A percentile compares a stretch with the other conserved stretches of the same genome.
phyloP scores from a whole-genome alignment of 2,797 vertebrate genomes.

The Toxotes lorentzi region DNA sequence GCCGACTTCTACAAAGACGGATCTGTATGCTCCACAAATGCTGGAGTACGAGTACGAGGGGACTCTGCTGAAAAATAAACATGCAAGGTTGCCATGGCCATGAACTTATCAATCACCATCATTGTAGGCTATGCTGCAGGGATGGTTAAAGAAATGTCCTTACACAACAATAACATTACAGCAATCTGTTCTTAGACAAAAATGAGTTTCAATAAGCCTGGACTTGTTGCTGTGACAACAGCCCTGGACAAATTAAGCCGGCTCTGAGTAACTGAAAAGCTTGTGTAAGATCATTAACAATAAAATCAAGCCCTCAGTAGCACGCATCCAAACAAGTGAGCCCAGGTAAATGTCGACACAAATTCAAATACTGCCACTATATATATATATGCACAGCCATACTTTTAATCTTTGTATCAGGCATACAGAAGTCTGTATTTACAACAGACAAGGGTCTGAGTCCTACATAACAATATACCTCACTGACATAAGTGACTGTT shows the following conservation, averaged over 20 bases:
- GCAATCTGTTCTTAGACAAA: neutral
- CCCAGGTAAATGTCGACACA: constrained; percentile 1
- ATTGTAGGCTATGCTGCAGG: no score
- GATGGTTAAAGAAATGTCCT: no score
- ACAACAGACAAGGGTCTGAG: constrained; percentile 5
- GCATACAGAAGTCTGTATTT: neutral
- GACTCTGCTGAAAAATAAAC: no score
- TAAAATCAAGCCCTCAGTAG: constrained; percentile 10
- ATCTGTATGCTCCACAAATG: no score
- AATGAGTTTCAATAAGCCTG: constrained; percentile 6
- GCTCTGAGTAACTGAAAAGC: constrained; percentile 9
- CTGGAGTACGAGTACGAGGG: no score
- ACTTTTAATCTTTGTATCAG: constrained; percentile 20
- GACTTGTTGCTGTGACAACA: constrained; percentile 17
- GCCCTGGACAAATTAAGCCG: neutral
- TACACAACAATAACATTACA: neutral
- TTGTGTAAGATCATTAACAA: constrained; percentile 29
- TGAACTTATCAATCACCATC: no score
- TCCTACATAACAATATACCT: neutral
- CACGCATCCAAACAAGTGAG: constrained; percentile 14
- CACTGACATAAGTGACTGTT: neutral
- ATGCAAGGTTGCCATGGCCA: no score
- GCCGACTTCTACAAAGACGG: no score
- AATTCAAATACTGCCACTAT: constrained; percentile 6
- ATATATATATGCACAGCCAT: constrained; percentile 1